phyloP scores from a whole-genome alignment of 2,797 vertebrate species.

The Echeneis naucrates region DNA sequence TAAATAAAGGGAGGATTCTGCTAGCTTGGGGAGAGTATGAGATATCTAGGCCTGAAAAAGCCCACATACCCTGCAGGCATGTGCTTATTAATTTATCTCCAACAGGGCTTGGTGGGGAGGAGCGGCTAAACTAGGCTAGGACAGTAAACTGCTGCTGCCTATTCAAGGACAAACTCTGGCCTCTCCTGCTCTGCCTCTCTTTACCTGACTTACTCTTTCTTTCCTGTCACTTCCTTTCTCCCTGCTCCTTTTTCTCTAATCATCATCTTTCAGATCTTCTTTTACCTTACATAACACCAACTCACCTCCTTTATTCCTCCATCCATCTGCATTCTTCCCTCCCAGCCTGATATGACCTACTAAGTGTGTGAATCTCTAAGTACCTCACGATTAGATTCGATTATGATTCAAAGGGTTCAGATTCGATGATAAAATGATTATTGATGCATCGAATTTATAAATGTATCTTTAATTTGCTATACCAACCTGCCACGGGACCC shows the following conservation, averaged over 20 bases:
- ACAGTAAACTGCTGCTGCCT: conserved; percentile 32
- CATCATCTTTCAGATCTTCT: conserved; percentile 12
- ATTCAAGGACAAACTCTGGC: conserved; percentile 57
- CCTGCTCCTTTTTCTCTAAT: conserved; percentile 16
- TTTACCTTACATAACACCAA: conserved; percentile 1
- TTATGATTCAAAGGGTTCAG: no score
- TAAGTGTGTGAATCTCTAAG: no score
- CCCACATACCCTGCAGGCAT: conserved; percentile 52
- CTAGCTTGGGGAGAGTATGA: conserved; percentile 6
- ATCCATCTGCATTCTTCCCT: background rate
- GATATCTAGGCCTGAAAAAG: conserved; percentile 58
- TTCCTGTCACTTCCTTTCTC: conserved; percentile 13
- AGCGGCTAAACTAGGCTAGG: conserved; percentile 63
- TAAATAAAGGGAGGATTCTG: conserved; percentile 8
- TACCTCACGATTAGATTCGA: no score
- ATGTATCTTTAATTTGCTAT: no score
- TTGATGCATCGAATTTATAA: no score
- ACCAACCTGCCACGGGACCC: no score
- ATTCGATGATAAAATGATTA: no score
- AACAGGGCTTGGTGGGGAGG: conserved; percentile 42
- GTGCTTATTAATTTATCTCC: conserved; percentile 75
- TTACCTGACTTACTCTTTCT: conserved; percentile 5
- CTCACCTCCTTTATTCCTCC: conserved; percentile 6
- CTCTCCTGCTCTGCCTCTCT: conserved; percentile 1
- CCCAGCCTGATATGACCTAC: conserved; percentile 1